Percentiles rank a stretch among this genome's conserved stretches.
These are phyloP conservation scores for Drosophila albomicans DNA, from an alignment of 1,140 invertebrate species.

Conservation along the genomic window DNA sequence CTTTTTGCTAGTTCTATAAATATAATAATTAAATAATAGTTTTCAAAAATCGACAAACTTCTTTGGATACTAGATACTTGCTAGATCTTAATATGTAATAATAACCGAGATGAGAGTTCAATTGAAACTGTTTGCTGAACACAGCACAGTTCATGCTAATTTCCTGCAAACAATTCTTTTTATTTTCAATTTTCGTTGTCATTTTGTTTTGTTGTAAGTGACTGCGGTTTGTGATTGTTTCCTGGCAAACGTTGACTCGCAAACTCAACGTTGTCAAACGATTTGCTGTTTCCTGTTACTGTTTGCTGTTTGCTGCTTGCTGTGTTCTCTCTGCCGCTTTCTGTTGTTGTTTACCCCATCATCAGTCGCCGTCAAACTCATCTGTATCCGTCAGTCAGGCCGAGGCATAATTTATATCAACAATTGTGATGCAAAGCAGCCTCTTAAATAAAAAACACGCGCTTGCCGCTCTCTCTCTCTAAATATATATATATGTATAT, in stretches of 20 bases:
- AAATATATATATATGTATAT: neutral
- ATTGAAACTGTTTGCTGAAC: neutral
- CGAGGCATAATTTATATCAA: constrained; percentile 65
- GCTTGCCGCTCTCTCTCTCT: constrained; percentile 9
- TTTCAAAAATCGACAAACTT: no score
- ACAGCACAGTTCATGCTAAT: constrained; percentile 3
- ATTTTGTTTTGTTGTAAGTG: constrained; percentile 5
- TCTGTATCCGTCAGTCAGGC: constrained; percentile 36
- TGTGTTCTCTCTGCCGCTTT: constrained; percentile 18
- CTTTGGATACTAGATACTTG: no score
- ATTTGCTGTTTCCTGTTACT: constrained; percentile 31
- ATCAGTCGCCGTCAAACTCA: constrained; percentile 1
- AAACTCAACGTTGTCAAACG: constrained; percentile 6
- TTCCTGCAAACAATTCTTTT: neutral
- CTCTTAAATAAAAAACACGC: constrained; percentile 76
- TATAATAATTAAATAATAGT: no score
- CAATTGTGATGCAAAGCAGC: constrained; percentile 77
- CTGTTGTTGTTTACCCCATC: neutral
- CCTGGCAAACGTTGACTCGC: constrained; percentile 1
- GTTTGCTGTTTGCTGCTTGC: neutral
- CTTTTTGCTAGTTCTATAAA: no score
- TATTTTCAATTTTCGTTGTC: neutral
- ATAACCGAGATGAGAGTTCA: no score
- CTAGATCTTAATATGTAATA: no score
- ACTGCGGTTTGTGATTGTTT: constrained; percentile 15